phyloP scores from a whole-genome alignment of 1,140 invertebrate genomes.

The Aphelinus atriplicis region DNA sequence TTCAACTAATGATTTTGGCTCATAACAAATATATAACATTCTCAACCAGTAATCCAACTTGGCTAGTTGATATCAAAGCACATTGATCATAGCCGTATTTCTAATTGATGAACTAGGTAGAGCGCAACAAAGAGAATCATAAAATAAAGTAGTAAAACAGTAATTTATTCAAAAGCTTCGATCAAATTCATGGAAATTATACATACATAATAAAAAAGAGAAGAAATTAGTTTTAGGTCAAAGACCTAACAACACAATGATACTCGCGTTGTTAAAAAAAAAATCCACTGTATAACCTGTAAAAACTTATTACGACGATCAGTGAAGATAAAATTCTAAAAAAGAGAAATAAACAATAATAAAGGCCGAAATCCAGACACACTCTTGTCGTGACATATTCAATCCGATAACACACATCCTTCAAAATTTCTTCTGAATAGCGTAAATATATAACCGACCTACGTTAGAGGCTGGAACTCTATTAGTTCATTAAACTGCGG shows the following conservation, averaged over 20 bases:
- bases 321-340: constrained; percentile 23
- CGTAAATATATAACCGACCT: constrained; percentile 15
- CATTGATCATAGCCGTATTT: not conserved
- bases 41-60: constrained; percentile 6
- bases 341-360: not conserved
- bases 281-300: constrained; percentile 18
- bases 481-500: constrained; percentile 27
- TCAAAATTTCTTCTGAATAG: not conserved
- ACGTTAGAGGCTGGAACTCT: constrained; percentile 28
- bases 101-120: not conserved
- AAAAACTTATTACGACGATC: constrained; percentile 15
- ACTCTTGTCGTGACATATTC: no score
- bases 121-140: constrained; percentile 5
- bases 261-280: not conserved
- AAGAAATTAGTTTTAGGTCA: not conserved
- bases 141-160: constrained; percentile 9
- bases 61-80: constrained; percentile 4
- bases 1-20: not conserved
- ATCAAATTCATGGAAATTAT: constrained; percentile 5
- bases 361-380: not conserved
- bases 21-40: constrained; percentile 10
- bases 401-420: not conserved
- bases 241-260: constrained; percentile 3
- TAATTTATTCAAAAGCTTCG: constrained; percentile 9
- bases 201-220: not conserved